Conservation (phyloP, 2,113 vertebrate genomes). For the Nothobranchius kuhntae region DNA sequence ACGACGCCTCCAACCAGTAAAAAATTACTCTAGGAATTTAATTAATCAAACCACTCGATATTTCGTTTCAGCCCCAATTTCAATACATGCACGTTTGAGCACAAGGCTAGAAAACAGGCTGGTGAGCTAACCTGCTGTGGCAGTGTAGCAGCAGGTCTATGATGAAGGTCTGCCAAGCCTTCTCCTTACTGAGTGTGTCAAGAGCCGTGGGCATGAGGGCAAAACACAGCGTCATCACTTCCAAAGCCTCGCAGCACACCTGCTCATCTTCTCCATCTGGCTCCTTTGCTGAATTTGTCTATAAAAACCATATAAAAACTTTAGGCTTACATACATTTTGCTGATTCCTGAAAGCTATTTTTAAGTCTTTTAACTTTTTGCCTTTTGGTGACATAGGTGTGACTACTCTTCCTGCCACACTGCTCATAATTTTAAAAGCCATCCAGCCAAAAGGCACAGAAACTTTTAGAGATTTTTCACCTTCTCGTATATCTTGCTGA, state of each 20-base stretch:
- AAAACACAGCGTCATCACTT: slow-evolving; percentile 98
- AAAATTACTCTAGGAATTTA: too few relatives aligned
- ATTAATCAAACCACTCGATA: too few relatives aligned
- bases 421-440: too few relatives aligned
- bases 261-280: slow-evolving; percentile 96
- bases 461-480: slow-evolving; percentile 67
- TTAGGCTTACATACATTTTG: background rate
- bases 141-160: slow-evolving; percentile 97
- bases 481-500: slow-evolving; percentile 99
- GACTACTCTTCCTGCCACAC: too few relatives aligned
- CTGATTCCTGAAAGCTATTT: background rate
- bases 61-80: background rate
- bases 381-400: too few relatives aligned
- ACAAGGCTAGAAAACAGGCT: background rate
- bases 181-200: slow-evolving; percentile 98
- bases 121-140: slow-evolving; percentile 93
- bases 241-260: slow-evolving; percentile 97
- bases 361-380: too few relatives aligned
- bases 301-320: background rate
- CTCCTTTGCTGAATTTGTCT: slow-evolving; percentile 96
- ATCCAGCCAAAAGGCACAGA: background rate
- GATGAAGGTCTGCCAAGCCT: slow-evolving; percentile 98
- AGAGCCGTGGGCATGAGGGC: slow-evolving; percentile 96
- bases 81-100: background rate
- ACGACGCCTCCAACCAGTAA: too few relatives aligned